Evolutionary conservation across 2,797 vertebrate genomes (phyloP).

Genomic region (Hemibagrus guttatus): DNA sequence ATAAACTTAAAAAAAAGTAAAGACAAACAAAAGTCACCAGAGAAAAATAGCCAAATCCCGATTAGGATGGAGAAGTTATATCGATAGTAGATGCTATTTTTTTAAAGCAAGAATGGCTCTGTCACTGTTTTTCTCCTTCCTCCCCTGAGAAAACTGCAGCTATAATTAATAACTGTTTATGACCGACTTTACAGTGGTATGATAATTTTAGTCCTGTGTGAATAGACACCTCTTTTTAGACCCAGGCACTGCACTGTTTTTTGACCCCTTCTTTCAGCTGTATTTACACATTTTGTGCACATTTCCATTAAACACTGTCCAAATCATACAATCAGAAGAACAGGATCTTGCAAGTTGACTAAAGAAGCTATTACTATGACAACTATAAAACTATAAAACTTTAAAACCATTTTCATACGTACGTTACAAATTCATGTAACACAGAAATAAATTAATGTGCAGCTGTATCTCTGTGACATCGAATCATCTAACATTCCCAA

Average conservation of each 20-base stretch:
- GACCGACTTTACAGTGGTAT: background rate
- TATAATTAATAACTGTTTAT: conserved; percentile 7
- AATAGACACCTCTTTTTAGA: background rate
- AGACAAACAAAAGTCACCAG: background rate
- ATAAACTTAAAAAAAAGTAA: background rate
- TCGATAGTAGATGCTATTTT: background rate
- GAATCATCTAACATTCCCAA: background rate
- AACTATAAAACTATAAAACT: background rate
- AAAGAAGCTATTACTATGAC: background rate
- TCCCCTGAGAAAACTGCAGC: background rate
- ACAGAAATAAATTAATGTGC: background rate
- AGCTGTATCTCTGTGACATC: no score
- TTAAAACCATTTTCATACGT: no score
- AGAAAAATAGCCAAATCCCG: background rate
- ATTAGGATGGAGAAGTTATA: background rate
- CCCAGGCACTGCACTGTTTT: background rate
- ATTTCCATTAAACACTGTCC: no score
- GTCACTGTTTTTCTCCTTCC: background rate
- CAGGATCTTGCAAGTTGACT: no score
- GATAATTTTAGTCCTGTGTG: background rate
- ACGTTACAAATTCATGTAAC: background rate
- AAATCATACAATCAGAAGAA: background rate
- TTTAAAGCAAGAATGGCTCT: background rate
- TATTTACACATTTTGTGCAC: background rate
- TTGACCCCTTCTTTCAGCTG: background rate